Evolutionary conservation across 2,888 invertebrate species (phyloP), one percentile per base, ranked within the genome.

Genomic region (Drosophila paracracens): DNA sequence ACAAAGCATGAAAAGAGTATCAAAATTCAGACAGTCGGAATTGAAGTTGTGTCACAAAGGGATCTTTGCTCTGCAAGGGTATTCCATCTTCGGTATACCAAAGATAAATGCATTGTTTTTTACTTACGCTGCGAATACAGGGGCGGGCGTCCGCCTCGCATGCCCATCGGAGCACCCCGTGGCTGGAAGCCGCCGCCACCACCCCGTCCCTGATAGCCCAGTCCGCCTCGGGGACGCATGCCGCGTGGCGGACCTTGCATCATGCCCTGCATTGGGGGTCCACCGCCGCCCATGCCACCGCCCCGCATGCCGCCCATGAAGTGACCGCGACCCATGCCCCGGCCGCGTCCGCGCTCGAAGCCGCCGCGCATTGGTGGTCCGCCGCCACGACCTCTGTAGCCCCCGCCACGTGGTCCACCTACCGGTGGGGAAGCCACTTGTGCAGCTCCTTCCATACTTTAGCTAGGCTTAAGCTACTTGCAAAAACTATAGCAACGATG

Each of bases 241-340:
- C 92, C 92, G 6, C 91, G 82, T 8, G 90, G 83, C 2, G 90
- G 84, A 1, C 91, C 90, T 2, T 87, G 80, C 90, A 92, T 90
- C 88, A 91, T 90, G 18, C 91, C 89, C 31, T 89, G 89, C 76
- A 90, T 88, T 25, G 91, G 91, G 1, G 92, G 92, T 4, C 90
- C 89, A 18, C 91, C 88, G 13, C 91, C 91, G 16, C 92, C 92
- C 88, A 92, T 91, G 21, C 79, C 74, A 3, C 92, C 92, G 29
- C 92, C 92, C 27, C 90, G 88, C 82, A 91, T 89, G 16, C 91
- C 81, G 8, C 92, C 92, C 91, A 92, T 91, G 51, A 89, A 93
- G 65, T 93, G 93, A n/a, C 93, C 93, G 21, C 93, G 91, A 51
- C 93, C 92, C 90, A 93, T 91, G 36, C 93, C 93, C 52, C 93